Conservation (phyloP, 2,113 vertebrate genomes). For the Toxotes jaculatrix region DNA sequence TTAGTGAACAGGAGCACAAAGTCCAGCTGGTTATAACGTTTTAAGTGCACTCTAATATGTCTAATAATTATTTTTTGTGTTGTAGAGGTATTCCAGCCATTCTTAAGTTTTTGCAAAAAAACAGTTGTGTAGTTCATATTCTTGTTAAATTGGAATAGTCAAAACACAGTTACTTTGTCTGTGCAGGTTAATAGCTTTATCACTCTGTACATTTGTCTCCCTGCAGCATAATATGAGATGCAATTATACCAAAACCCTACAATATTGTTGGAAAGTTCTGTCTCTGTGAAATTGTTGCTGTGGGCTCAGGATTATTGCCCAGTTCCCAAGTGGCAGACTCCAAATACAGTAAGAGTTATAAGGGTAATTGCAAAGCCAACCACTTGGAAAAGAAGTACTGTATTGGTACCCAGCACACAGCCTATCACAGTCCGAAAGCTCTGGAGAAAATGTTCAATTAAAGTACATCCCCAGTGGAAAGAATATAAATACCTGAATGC, state of each 20-base stretch:
- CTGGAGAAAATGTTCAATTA: slow-evolving; percentile 74
- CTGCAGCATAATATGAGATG: slow-evolving; percentile 59
- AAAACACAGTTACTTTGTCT: slow-evolving; percentile 49
- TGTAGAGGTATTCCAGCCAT: background rate
- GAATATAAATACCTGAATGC: slow-evolving; percentile 50
- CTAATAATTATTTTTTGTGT: background rate
- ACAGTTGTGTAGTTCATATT: slow-evolving; percentile 14
- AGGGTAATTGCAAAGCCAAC: slow-evolving; percentile 79
- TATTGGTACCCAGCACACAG: slow-evolving; percentile 59
- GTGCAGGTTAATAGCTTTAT: slow-evolving; percentile 60
- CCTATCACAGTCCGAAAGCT: slow-evolving; percentile 59
- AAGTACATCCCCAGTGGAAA: slow-evolving; percentile 48
- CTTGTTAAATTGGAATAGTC: slow-evolving; percentile 42
- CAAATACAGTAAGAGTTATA: slow-evolving; percentile 77
- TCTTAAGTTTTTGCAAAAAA: background rate
- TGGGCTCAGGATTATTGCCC: slow-evolving; percentile 72
- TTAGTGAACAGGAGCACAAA: slow-evolving; percentile 12
- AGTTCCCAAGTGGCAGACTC: slow-evolving; percentile 67
- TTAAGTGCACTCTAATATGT: background rate
- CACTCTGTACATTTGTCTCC: slow-evolving; percentile 60
- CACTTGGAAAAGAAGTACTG: slow-evolving; percentile 76
- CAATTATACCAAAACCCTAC: slow-evolving; percentile 72
- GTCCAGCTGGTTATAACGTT: background rate
- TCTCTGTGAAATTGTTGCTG: slow-evolving; percentile 71
- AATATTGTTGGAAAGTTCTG: slow-evolving; percentile 64